Evolutionary conservation across 2,888 invertebrate genomes (phyloP), one percentile per base, ranked within the genome.

Genomic region (Calameuta filiformis): DNA sequence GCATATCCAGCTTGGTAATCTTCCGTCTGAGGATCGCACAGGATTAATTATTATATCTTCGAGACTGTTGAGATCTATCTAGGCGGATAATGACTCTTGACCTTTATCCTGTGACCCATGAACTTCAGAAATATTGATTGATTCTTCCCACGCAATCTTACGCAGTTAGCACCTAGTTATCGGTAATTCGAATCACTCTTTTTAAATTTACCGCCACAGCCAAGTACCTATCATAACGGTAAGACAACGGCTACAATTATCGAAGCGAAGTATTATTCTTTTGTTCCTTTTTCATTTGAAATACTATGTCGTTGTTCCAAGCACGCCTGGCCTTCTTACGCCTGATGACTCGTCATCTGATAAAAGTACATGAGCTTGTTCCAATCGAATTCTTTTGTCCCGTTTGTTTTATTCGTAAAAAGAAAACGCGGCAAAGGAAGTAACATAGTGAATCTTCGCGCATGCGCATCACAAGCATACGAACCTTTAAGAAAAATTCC

Each of bases 321-420:
- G 71, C 56, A 56, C 15, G 56, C 23, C 56, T 56, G 56, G 56
- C 6, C 56, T 56, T 56, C 23, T 56, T 56, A 56, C 56, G 56
- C 9, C 56, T 56, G 56, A 56, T 71, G 71, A 71, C 71, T 71
- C 31, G 71, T 71, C 71, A 71, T 71, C 71, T 71, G 71, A 71
- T 71, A 71, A 71, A 31, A 31, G 71, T 71, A 56, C 9, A 23
- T 23, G 56, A 56, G 56, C 56, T 56, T 56, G 56, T 56, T 56
- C 56, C 56, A 56, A 71, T 71, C 34, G 71, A 71, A 71, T 34
- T 71, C 75, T 56, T 37, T 56, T 56, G n/a, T 75, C 12, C 35
- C 23, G 23, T 56, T 56, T 56, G 56, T 23, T 56, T 56, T 56
- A 56, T 23, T 23, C 23, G 23, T 4, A 56, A 56, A 56, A 23